These are phyloP conservation scores for Chymomyza costata DNA, from an alignment of 1,140 invertebrate genomes.

Conservation along the genomic window DNA sequence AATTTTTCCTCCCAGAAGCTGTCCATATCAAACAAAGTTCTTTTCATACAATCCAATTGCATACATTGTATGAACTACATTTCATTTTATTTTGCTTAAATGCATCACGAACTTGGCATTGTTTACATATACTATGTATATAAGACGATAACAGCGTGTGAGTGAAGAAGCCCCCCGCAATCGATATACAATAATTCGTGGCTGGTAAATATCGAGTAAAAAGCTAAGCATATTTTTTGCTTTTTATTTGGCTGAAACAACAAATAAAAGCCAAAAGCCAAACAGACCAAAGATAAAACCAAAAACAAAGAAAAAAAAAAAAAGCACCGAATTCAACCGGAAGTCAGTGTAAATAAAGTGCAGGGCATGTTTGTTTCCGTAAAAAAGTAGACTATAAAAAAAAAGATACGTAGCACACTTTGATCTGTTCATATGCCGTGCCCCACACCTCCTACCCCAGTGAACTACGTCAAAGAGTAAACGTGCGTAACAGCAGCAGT, in stretches of 20 bases:
- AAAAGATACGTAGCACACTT: slow-evolving; percentile 45
- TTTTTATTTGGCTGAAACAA: slow-evolving; percentile 63
- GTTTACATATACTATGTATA: too few relatives aligned
- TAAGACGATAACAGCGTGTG: too few relatives aligned
- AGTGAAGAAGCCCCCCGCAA: neutral
- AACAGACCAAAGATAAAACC: slow-evolving; percentile 18
- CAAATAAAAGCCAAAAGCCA: slow-evolving; percentile 32
- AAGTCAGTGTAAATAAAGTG: slow-evolving; percentile 72
- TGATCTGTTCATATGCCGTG: slow-evolving; percentile 38
- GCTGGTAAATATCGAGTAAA: too few relatives aligned
- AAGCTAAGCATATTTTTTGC: slow-evolving; percentile 52
- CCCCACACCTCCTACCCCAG: slow-evolving; percentile 32
- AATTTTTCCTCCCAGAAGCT: too few relatives aligned
- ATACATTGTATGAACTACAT: too few relatives aligned
- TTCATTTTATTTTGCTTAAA: neutral
- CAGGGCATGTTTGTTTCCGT: slow-evolving; percentile 66
- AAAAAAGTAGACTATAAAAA: slow-evolving; percentile 38
- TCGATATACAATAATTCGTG: too few relatives aligned
- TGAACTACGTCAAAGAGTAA: slow-evolving; percentile 9
- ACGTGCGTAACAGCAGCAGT: slow-evolving; percentile 30
- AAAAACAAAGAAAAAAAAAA: slow-evolving; percentile 20
- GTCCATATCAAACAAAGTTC: too few relatives aligned
- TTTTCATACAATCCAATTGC: too few relatives aligned
- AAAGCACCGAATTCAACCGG: slow-evolving; percentile 65
- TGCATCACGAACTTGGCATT: neutral